phyloP scores from a whole-genome alignment of 2,797 vertebrate species.

The Artibeus lituratus region DNA sequence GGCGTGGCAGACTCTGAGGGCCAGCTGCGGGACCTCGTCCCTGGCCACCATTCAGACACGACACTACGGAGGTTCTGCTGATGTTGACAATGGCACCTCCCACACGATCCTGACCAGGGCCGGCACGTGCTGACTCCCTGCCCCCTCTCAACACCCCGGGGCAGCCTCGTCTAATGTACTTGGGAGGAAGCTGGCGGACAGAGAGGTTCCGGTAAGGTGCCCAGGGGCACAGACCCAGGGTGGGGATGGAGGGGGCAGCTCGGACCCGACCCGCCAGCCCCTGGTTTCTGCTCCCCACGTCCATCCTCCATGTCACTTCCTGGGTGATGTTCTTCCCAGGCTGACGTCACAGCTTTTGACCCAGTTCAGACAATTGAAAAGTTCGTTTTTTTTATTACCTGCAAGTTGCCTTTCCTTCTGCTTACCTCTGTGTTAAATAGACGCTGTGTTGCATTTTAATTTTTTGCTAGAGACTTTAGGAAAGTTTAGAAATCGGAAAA shows the following conservation, averaged over 20 bases:
- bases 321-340: too few species aligned
- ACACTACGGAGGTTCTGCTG: neutral
- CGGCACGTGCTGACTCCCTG: neutral
- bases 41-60: neutral
- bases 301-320: accelerated
- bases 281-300: neutral
- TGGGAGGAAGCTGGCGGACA: neutral
- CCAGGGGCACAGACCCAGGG: neutral
- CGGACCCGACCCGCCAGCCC: neutral
- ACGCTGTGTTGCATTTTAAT: too few species aligned
- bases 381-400: too few species aligned
- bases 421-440: too few species aligned
- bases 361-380: too few species aligned
- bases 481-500: too few species aligned
- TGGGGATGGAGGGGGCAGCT: neutral
- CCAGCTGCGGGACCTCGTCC: neutral
- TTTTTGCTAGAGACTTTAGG: too few species aligned
- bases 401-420: too few species aligned
- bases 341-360: too few species aligned
- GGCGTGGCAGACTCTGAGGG: neutral
- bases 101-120: neutral
- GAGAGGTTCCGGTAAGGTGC: accelerated
- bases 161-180: neutral
- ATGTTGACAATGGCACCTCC: accelerated
- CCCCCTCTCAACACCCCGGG: too few species aligned